Evolutionary conservation across 2,888 invertebrate genomes (phyloP), one percentile per base, ranked within the genome.

Genomic region (Prostheceraeus crozeri): DNA sequence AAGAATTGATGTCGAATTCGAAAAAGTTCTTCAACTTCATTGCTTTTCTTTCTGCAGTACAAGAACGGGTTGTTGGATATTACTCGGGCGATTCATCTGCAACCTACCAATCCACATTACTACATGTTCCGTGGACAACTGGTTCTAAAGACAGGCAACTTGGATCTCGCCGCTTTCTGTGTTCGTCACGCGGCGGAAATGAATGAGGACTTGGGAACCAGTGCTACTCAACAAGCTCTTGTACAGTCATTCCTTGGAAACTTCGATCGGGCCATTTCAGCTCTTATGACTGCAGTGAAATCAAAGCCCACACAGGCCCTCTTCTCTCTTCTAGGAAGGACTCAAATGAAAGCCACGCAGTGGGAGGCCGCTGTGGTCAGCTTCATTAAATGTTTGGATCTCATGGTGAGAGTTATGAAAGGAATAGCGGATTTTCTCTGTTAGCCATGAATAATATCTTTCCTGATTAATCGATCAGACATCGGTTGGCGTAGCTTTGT

Each of bases 181-280:
- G 74, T 76, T 46, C 67, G 69, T 70, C 71, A 66, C 25, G 65
- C 66, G n/a, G 68, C 69, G 16, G 70, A 67, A 31, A 60, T 66
- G 35, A 63, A 65, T 25, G 65, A 67, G 10, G 69, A 71, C 11
- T 63, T 72, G 57, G 72, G 71, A 54, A 67, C 70, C 56, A 69
- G 67, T 54, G 69, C 75, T 3, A 71, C 70, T 19, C 73, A 74
- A 62, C 71, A 73, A 64, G 76, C 76, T 57, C 69, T 75, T 10
- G 74, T 76, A 3, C 74, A 74, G 64, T 69, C 74, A 19, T 76
- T 76, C 73, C 68, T 76, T 19, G 74, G 73, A 63, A 72, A 76
- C 65, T 74, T 74, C 64, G 71, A 72, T 61, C 63, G 73, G 72
- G 75, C 76, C 19, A 70, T 75, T 23, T 70, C 70, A 25, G 72